A percentile compares a stretch with the other conserved stretches of the same genome.
Conservation (phyloP, 1,140 invertebrate species). For the Anadara kagoshimensis region DNA sequence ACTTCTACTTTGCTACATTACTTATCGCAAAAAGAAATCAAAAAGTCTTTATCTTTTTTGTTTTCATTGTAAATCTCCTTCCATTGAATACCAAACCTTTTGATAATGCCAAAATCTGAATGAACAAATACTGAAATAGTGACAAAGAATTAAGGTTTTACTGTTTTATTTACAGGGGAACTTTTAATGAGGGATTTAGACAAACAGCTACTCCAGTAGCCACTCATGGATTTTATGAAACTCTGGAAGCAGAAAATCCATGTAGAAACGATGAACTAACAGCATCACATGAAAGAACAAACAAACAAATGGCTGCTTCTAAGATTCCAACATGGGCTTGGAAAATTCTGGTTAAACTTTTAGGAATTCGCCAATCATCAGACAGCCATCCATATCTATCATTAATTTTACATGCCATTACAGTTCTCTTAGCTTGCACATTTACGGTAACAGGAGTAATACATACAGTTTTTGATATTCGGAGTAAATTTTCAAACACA, state of each 20-base stretch:
- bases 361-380: slow-evolving; percentile 56
- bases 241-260: slow-evolving; percentile 6
- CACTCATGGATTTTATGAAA: slow-evolving; percentile 24
- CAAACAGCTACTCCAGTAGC: background rate
- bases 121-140: too few species aligned
- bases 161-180: background rate
- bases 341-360: slow-evolving; percentile 49
- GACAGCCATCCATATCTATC: slow-evolving; percentile 53
- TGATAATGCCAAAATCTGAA: too few species aligned
- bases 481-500: slow-evolving; percentile 62
- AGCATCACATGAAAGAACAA: slow-evolving; percentile 15
- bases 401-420: slow-evolving; percentile 62
- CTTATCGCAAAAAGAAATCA: too few species aligned
- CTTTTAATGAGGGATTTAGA: background rate
- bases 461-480: slow-evolving; percentile 69
- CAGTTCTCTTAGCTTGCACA: slow-evolving; percentile 54
- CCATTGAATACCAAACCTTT: too few species aligned
- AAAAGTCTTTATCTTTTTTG: too few species aligned
- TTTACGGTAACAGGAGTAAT: slow-evolving; percentile 59
- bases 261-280: background rate
- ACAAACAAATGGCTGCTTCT: slow-evolving; percentile 48
- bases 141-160: too few species aligned
- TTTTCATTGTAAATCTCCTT: too few species aligned
- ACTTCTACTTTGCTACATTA: too few species aligned
- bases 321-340: slow-evolving; percentile 57